Evolutionary conservation across 2,888 invertebrate species (phyloP).

Genomic region (Tetragonula carbonaria): DNA sequence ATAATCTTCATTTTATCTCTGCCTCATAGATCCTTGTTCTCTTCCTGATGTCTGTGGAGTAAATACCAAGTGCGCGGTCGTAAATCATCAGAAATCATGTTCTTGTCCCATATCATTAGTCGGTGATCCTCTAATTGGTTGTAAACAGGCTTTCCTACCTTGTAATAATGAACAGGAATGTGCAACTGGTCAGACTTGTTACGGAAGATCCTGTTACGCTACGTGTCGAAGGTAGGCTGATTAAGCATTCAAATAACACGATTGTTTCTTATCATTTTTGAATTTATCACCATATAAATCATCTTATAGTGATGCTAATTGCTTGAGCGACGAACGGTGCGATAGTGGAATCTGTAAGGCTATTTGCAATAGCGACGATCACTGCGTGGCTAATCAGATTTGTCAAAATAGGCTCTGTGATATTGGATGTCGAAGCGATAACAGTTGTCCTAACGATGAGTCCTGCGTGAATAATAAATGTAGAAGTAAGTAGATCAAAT

Average conservation of each 20-base stretch:
- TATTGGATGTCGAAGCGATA: constrained; percentile 94
- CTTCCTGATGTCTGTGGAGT: constrained; percentile 93
- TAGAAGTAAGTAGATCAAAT: constrained; percentile 85
- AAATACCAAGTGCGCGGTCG: constrained; percentile 90
- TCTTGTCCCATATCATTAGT: constrained; percentile 89
- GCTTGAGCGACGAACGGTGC: constrained; percentile 94
- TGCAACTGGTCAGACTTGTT: constrained; percentile 89
- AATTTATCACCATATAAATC: background rate
- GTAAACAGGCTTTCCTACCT: constrained; percentile 88
- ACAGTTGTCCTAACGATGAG: constrained; percentile 89
- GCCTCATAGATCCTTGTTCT: constrained; percentile 87
- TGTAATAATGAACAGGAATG: constrained; percentile 90
- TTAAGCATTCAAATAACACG: background rate
- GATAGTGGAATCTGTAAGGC: constrained; percentile 92
- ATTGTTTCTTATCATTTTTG: background rate
- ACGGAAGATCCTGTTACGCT: constrained; percentile 91
- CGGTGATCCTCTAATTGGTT: constrained; percentile 91
- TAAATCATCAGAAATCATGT: constrained; percentile 91
- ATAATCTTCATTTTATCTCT: background rate
- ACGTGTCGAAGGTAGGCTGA: constrained; percentile 89
- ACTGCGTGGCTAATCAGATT: constrained; percentile 92
- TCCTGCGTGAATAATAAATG: constrained; percentile 94
- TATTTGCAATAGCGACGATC: constrained; percentile 94
- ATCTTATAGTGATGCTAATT: constrained; percentile 89
- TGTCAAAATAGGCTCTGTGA: constrained; percentile 94